Base-by-base conservation (phyloP, 2,888 invertebrate genomes). In the Eupeodes latifasciatus region DNA sequence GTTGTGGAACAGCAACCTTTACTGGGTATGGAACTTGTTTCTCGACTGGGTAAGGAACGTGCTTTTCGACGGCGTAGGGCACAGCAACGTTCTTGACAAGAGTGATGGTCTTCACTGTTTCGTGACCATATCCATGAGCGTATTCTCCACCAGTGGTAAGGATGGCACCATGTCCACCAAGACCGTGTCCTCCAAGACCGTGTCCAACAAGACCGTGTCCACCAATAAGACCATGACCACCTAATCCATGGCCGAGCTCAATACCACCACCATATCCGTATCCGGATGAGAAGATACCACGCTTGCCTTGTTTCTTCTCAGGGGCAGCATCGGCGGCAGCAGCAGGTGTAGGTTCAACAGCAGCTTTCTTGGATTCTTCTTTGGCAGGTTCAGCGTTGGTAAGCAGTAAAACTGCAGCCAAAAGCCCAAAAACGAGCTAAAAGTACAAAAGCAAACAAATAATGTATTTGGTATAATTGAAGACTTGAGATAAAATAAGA, bases 281-380 rank as follows among this genome's bases (percentile, higher is more conserved):
- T 27, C 93, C 93, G 67, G 92, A 90, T 80, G 94, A 94, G 90
- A 94, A 94, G 89, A 97, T 94, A 85, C 97, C 97, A 91, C 97
- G 95, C 93, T 97, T 97, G 91, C 96, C 96, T 91, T 96, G 96
- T 91, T 96, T 96, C 94, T 96, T 96, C 89, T 96, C 96, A 76
- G 93, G 94, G 59, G 91, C 90, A 80, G 93, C 92, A 87, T 93
- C 93, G 80, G 93, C 92, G 86, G 93, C 93, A 87, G 94, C 94
- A 90, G 93, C 92, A 66, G 91, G 91, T 89, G 94, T 94, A 9
- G 91, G 90, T 78, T 90, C 92, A 19, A 90, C 89, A 27, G 89
- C 85, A 71, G 89, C 91, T 9, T 74, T 84, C 67, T 91, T 92
- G 90, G 94, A 94, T 59, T 62, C 61, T 91, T 92, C 91, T 80